Evolutionary conservation across 2,888 invertebrate species (phyloP), one percentile per base, ranked within the genome.

Genomic region (Tenthredo notha): DNA sequence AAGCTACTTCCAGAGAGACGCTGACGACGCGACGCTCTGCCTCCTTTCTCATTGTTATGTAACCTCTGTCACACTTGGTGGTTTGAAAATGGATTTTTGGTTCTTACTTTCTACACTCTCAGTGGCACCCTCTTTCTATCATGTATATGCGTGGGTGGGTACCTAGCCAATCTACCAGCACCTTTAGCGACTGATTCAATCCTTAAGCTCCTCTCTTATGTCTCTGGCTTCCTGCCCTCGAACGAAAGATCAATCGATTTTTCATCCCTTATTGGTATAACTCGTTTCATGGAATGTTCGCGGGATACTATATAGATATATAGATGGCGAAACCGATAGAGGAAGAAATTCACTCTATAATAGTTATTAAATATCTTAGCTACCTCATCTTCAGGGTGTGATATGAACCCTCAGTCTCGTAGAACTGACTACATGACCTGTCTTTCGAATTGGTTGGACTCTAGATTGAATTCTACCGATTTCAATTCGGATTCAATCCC

Each of bases 21-120:
- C 87, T 87, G 89, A 86, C 88, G 86, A 85, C 86, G 86, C 86
- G 85, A 78, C 87, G 87, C 86, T 6, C 21, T 40, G 9, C 40
- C 43, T 21, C 72, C 43, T 40, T 43, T 29, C 37, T 61, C 89
- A 88, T 89, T 89, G 88, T 90, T 89, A 89, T 87, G 90, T 90
- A 90, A 90, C 88, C 86, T 65, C 61, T 85, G 87, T 87, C 88
- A 84, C 86, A 78, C 84, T 86, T 50, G 47, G 10, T 50, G 12
- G 77, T 43, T 78, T 85, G 86, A 89, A 89, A 88, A 90, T 90
- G 61, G 37, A 61, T 61, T 78, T 78, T 61, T n/a, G 58, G 61
- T 58, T 54, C n/a, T 50, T 21, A 50, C 77, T 77, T 77, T 18
- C 25, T 43, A n/a, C 74, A 74, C 21, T 21, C 43, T 74, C 74